These are phyloP conservation scores for Andrena haemorrhoa DNA, from an alignment of 2,888 invertebrate species.

Conservation along the genomic window DNA sequence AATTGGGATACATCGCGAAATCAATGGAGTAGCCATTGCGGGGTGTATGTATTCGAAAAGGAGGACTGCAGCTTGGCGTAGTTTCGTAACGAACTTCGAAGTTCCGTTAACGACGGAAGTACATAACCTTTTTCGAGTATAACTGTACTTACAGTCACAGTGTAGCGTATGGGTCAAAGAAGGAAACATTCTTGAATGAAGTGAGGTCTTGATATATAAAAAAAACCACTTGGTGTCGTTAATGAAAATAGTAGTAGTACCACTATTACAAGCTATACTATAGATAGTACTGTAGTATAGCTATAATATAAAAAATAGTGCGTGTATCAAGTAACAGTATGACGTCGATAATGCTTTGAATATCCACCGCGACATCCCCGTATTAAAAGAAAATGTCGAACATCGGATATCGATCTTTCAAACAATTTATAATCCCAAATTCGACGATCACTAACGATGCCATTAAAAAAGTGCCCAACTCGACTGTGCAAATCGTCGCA, in stretches of 20 bases:
- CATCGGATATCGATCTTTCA: background rate
- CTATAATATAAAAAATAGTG: background rate
- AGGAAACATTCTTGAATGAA: background rate
- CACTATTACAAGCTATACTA: background rate
- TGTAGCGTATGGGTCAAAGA: background rate
- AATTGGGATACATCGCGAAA: constrained; percentile 46
- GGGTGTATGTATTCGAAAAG: constrained; percentile 1
- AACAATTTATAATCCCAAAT: no score
- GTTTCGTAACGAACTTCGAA: constrained; percentile 21
- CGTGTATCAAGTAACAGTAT: background rate
- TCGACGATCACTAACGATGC: no score
- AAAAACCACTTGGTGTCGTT: background rate
- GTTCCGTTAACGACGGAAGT: constrained; percentile 12
- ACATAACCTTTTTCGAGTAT: constrained; percentile 17
- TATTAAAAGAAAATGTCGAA: no score
- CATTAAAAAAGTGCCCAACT: no score
- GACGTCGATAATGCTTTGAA: background rate
- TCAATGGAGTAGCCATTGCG: constrained; percentile 36
- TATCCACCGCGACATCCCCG: background rate
- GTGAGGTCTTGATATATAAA: background rate
- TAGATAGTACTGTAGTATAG: background rate
- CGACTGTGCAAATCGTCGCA: background rate
- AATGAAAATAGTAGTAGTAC: background rate
- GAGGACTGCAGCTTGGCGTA: background rate
- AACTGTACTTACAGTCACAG: background rate